Evolutionary conservation across 2,113 vertebrate species (phyloP), one percentile per base, ranked within the genome.

Genomic region (Antigone vipio): DNA sequence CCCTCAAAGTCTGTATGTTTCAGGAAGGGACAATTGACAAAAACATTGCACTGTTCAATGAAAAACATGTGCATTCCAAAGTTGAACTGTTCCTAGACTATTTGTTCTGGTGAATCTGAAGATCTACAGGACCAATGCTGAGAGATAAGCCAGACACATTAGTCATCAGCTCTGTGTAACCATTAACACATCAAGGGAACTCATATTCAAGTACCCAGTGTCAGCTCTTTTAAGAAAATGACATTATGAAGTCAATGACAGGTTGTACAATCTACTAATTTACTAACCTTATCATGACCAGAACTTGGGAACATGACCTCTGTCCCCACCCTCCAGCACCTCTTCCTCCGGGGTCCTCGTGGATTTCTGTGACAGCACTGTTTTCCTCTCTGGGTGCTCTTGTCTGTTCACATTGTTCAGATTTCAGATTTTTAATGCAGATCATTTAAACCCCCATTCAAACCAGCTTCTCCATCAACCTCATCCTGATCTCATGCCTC

Each of bases 21-120:
- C 68, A 85, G 88, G 91, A 97, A 95, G 68, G 81, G 92, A 85
- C 86, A 96, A 85, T 8, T 75, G 88, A 95, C 75, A 63, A 97
- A 95, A 96, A 80, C 78, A 85, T 59, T 63, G 59, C 71, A 68
- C 19, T 44, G 64, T 59, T 67, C 69, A 77, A 52, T 52, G 49
- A 63, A 77, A 82, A 92, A 26, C 47, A 67, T 4, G 7, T 27
- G 22, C 50, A 69, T 9, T 50, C 30, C 56, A 69, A 79, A 95
- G 44, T 15, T 18, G 0, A 92, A 44, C 66, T 49, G n/a, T 53
- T 78, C 50, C 71, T 52, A 42, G 38, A 27, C 49, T 53, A 24
- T 47, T 74, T 60, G 29, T 73, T 81, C 32, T 49, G 49, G 18
- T 13, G 14, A 68, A 30, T n/a, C 27, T 69, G 27, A 85, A 64